Base-by-base conservation (phyloP, 2,888 invertebrate genomes). In the Eurois occulta region DNA sequence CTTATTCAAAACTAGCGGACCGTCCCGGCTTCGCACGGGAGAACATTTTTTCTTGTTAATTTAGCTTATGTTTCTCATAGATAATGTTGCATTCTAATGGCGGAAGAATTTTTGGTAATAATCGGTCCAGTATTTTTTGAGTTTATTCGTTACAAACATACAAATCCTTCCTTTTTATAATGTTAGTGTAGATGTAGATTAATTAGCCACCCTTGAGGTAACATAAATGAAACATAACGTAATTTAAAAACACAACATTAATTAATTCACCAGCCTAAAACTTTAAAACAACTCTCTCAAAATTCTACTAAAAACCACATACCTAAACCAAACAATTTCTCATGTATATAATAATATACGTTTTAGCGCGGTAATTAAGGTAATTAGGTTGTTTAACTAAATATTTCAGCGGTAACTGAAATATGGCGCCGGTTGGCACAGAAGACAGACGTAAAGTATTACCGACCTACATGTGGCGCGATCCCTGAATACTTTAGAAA, bases 401-500 rank as follows among this genome's bases (percentile, higher is more conserved):
- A 86, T 87, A 88, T 86, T 89, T 86, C 74, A 84, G 78, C 67
- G 78, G 76, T 83, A 84, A 85, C 75, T 85, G 76, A 87, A 85
- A 79, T 80, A 82, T 83, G 83, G 81, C 81, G 86, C 86, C 84
- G 86, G 87, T 82, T 87, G 69, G 80, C 73, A 72, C 71, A 76
- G 73, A 85, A 86, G 89, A 89, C 90, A 88, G 87, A 83, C 73
- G 83, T 88, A 85, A 91, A 88, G 86, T 90, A 91, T 89, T 81
- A 86, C 80, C 84, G 84, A 75, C 88, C 91, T 86, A 87, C 87
- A 90, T 91, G 79, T 81, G 80, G 76, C 69, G 70, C 86, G 81
- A 89, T 90, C 91, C 87, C 78, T 82, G 87, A 90, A 92, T 90
- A 84, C 83, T 87, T 88, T 85, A 85, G 65, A 84, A 87, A 86